Evolutionary conservation across 2,797 vertebrate species (phyloP), one percentile per base, ranked within the genome.

Genomic region (Xiphophorus birchmanni): DNA sequence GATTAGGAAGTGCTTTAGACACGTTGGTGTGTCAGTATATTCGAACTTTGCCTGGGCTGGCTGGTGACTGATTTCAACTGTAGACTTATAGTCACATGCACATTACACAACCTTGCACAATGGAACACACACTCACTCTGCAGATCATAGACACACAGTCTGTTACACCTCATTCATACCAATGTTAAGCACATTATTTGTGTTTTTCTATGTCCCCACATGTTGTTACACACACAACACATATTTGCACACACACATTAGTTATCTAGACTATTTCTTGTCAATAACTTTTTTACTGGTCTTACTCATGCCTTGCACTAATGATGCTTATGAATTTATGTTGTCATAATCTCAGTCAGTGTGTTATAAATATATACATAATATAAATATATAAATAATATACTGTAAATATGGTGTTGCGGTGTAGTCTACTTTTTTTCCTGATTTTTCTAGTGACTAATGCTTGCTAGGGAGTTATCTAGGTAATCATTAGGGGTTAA

Each of bases 401-500:
- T 97, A 97, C 97, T 99, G 98, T 99, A 99, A 97, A 99, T 99
- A 99, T 95, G 95, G 96, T 97, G 97, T 97, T 97, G 96, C 97
- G 95, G 96, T 97, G 96, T 98, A 97, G 96, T 97, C 95, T 97
- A 95, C 95, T 92, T 96, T 96, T 54, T 95, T 97, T 96, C 97
- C 81, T 87, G 96, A 42, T 69, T 69, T 96, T 94, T 96, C 56
- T 63, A 96, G 96, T 97, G 96, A 96, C 97, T 98, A 97, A 98
- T 97, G 95, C 95, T 96, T 96, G 95, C 97, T 97, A 96, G 92
- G 92, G 96, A 96, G 94, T 95, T 96, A 95, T 96, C 96, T 97
- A 96, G 96, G 97, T 93, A 94, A 95, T 93, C 94, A 97, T 95
- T n/a, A 94, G 80, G 52, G 77, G 87, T 82, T 65, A 80, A 87